A percentile compares a stretch with the other conserved stretches of the same genome.
Evolutionary conservation across 64 coral and sea anemone genomes (phyloP).

Genomic region (Dendrophyllia cribrosa): DNA sequence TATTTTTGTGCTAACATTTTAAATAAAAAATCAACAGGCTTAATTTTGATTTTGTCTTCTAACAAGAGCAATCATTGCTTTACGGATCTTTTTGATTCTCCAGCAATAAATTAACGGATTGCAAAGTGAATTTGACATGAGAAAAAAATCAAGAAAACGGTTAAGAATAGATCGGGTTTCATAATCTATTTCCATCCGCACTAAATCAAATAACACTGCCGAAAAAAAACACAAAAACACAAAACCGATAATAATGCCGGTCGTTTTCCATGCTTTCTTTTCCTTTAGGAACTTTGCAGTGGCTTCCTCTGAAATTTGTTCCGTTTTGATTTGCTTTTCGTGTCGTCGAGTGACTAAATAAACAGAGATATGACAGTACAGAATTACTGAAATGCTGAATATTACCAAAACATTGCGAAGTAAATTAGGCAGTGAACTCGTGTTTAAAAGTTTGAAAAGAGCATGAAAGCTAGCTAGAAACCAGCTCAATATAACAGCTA

Average conservation of each 20-base stretch:
- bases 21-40: too few relatives aligned
- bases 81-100: neutral
- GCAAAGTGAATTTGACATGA: neutral
- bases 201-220: neutral
- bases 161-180: too few relatives aligned
- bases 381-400: neutral
- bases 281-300: neutral
- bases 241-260: neutral
- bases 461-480: too few relatives aligned
- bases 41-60: too few relatives aligned
- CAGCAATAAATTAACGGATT: neutral
- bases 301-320: neutral
- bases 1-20: too few relatives aligned
- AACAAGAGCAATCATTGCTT: neutral
- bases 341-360: constrained; percentile 3
- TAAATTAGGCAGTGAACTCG: too few relatives aligned
- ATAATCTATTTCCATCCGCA: too few relatives aligned
- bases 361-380: neutral
- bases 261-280: neutral
- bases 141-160: neutral
- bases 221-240: neutral
- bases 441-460: too few relatives aligned
- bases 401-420: neutral
- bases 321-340: neutral
- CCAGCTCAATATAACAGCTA: neutral